A percentile compares a stretch with the other conserved stretches of the same genome.
These are phyloP conservation scores for Xanthorhoe spadicearia DNA, from an alignment of 2,888 invertebrate species.

Conservation along the genomic window DNA sequence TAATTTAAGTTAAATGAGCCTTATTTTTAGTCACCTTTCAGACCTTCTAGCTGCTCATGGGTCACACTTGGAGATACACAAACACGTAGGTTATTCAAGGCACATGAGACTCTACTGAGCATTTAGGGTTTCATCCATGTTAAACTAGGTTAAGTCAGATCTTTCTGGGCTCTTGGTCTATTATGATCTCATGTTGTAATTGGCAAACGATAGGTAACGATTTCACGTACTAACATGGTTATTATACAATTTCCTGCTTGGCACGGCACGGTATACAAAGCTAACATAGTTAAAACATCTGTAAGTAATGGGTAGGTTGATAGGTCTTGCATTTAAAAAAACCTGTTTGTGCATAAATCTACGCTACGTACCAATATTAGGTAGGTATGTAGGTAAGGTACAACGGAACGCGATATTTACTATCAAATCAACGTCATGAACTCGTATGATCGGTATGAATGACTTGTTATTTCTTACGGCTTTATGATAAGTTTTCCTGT, in stretches of 20 bases:
- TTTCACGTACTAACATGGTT: not conserved
- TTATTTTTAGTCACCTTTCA: too few species aligned
- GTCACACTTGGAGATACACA: too few species aligned
- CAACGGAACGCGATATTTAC: conserved; percentile 52
- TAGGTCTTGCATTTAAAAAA: not conserved
- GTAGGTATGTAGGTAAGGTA: conserved; percentile 52
- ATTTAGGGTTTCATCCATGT: too few species aligned
- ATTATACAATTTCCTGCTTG: not conserved
- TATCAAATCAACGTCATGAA: conserved; percentile 62
- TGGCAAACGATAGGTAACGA: not conserved
- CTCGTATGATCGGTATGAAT: conserved; percentile 57
- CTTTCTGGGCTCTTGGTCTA: too few species aligned
- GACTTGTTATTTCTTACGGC: conserved; percentile 59
- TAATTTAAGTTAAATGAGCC: too few species aligned
- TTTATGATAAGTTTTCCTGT: conserved; percentile 1
- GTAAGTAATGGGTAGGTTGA: not conserved
- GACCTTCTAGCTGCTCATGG: too few species aligned
- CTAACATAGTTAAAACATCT: not conserved
- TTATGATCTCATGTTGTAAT: not conserved
- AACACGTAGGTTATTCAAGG: too few species aligned
- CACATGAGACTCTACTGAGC: too few species aligned
- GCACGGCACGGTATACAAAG: not conserved
- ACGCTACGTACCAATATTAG: conserved; percentile 50
- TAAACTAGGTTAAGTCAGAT: too few species aligned
- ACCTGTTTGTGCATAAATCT: conserved; percentile 52